phyloP scores from a whole-genome alignment of 1,140 invertebrate genomes.

The Drosophila nannoptera region DNA sequence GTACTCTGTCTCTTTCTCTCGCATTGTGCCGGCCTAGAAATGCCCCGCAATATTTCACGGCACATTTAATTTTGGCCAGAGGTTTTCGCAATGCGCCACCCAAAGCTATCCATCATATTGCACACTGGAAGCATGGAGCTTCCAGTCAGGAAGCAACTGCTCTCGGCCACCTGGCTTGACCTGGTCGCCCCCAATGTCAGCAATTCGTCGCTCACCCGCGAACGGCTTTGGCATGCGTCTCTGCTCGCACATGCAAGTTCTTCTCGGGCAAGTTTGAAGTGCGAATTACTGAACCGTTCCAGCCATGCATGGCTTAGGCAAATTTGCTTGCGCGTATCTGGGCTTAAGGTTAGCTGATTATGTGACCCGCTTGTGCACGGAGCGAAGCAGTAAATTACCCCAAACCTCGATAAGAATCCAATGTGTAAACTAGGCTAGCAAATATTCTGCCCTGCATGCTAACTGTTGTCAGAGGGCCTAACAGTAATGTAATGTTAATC shows the following conservation, averaged over 20 bases:
- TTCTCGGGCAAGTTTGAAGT: slow-evolving; percentile 4
- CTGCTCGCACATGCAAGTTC: slow-evolving; percentile 12
- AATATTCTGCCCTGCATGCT: background rate
- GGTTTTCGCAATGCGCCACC: slow-evolving; percentile 21
- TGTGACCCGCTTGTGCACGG: slow-evolving; percentile 34
- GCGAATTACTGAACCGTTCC: slow-evolving; percentile 29
- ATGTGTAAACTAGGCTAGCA: too few relatives aligned
- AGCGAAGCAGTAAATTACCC: slow-evolving; percentile 23
- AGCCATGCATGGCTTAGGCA: background rate
- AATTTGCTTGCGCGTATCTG: slow-evolving; percentile 20
- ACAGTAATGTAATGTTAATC: too few relatives aligned
- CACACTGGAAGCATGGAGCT: slow-evolving; percentile 14
- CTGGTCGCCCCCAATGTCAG: slow-evolving; percentile 30
- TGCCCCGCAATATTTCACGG: slow-evolving; percentile 41
- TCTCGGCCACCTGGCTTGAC: slow-evolving; percentile 24
- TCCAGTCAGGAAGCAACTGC: slow-evolving; percentile 34
- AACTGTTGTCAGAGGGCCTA: too few relatives aligned
- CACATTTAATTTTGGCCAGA: slow-evolving; percentile 39
- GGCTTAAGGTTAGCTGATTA: slow-evolving; percentile 22
- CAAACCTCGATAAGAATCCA: slow-evolving; percentile 31
- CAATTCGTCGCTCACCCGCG: slow-evolving; percentile 11
- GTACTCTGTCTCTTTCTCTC: background rate
- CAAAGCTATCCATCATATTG: slow-evolving; percentile 37
- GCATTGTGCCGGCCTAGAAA: slow-evolving; percentile 21
- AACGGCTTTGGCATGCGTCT: slow-evolving; percentile 1